Conservation (phyloP, 2,888 invertebrate genomes). For the Lysandra bellargus region DNA sequence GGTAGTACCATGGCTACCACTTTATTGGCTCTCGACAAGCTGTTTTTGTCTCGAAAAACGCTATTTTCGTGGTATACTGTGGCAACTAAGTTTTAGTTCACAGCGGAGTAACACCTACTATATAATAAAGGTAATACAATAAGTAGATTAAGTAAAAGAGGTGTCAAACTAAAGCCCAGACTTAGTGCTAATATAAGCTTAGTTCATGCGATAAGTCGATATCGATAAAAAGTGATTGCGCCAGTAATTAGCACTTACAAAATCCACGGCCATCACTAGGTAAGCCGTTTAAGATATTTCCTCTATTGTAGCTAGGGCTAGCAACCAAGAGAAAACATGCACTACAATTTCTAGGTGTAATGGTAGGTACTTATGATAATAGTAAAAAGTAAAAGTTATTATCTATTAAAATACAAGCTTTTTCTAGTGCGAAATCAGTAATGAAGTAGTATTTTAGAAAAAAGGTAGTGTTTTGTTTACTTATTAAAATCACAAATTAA, state of each 20-base stretch:
- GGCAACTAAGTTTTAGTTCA: background rate
- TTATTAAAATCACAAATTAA: background rate
- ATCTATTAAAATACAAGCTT: background rate
- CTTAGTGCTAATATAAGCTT: constrained; percentile 9
- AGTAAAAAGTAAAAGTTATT: background rate
- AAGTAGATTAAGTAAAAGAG: background rate
- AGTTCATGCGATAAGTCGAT: constrained; percentile 11
- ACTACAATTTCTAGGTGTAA: background rate
- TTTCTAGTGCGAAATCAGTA: background rate
- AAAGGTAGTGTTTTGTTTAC: background rate
- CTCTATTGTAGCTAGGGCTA: constrained; percentile 37
- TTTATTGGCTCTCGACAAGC: no score
- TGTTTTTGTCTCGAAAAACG: background rate
- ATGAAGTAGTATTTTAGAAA: background rate
- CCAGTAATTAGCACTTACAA: constrained; percentile 32
- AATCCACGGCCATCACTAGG: constrained; percentile 38
- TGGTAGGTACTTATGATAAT: background rate
- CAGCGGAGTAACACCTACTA: background rate
- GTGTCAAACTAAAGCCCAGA: background rate
- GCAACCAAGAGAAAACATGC: background rate
- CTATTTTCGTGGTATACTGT: background rate
- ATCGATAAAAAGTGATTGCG: constrained; percentile 20
- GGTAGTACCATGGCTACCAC: no score
- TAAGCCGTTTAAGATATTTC: constrained; percentile 43
- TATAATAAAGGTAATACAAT: background rate